Percentiles rank a stretch among this genome's conserved stretches.
These are phyloP conservation scores for Nemapogon koenigi DNA, from an alignment of 2,888 invertebrate species.

Conservation along the genomic window DNA sequence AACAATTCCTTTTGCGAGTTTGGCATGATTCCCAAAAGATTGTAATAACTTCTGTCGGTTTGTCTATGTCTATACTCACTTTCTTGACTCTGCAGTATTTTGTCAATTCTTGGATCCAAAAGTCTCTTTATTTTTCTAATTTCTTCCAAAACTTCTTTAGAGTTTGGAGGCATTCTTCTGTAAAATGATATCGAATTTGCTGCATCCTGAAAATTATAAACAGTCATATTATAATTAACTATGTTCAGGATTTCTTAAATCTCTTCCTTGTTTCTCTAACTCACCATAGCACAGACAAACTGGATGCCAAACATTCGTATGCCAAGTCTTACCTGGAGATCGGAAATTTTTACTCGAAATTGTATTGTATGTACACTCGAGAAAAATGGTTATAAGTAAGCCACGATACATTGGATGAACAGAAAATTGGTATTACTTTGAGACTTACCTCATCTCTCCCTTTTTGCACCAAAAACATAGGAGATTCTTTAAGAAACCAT, in stretches of 20 bases:
- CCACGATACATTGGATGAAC: no score
- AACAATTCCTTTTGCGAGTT: no score
- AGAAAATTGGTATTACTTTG: background rate
- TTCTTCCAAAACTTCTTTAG: conserved; percentile 32
- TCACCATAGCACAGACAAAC: background rate
- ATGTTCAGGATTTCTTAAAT: background rate
- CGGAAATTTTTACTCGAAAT: no score
- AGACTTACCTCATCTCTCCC: conserved; percentile 31
- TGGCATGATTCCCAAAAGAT: no score
- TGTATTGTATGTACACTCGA: no score
- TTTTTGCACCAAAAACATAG: conserved; percentile 30
- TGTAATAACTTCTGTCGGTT: no score
- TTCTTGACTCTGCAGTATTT: conserved; percentile 21
- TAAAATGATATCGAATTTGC: conserved; percentile 34
- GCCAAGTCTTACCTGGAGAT: no score
- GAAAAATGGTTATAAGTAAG: no score
- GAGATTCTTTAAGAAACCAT: conserved; percentile 30
- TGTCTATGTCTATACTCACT: conserved; percentile 22
- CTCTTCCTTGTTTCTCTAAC: background rate
- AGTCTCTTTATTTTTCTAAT: conserved; percentile 29
- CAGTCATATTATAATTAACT: background rate
- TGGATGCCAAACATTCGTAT: no score
- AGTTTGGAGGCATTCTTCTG: conserved; percentile 22
- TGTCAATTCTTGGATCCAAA: conserved; percentile 28
- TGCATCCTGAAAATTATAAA: conserved; percentile 27